A percentile compares a stretch with the other conserved stretches of the same genome.
Evolutionary conservation across 2,113 vertebrate species (phyloP).

Genomic region (Pollachius pollachius): DNA sequence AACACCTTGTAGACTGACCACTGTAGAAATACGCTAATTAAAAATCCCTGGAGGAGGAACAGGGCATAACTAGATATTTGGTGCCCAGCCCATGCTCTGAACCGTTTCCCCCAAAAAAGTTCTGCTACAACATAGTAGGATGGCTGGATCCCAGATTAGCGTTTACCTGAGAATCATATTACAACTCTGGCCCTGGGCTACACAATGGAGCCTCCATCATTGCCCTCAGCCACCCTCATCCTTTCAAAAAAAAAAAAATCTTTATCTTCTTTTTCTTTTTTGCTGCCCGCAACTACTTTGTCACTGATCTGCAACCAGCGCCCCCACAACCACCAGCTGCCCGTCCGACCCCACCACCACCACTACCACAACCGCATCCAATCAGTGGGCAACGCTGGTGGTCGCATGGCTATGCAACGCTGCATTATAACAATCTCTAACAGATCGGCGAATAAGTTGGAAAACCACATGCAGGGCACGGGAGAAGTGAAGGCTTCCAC

Average conservation of each 20-base stretch:
- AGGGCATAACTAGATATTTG: too few relatives aligned
- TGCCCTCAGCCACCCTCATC: background rate
- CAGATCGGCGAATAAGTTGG: slow-evolving; percentile 46
- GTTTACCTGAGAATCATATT: slow-evolving; percentile 62
- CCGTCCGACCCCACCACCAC: slow-evolving; percentile 9
- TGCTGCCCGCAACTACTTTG: slow-evolving; percentile 28
- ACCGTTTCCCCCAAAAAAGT: too few relatives aligned
- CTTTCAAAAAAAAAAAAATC: background rate
- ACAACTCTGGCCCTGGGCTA: slow-evolving; percentile 37
- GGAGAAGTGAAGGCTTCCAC: slow-evolving; percentile 35
- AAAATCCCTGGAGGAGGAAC: too few relatives aligned
- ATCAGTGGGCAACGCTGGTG: slow-evolving; percentile 11
- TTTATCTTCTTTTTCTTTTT: slow-evolving; percentile 8
- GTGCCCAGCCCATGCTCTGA: too few relatives aligned
- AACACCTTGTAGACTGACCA: too few relatives aligned
- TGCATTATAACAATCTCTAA: slow-evolving; percentile 21
- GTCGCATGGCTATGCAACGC: slow-evolving; percentile 44
- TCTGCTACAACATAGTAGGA: too few relatives aligned
- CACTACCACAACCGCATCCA: background rate
- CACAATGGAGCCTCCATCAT: slow-evolving; percentile 42
- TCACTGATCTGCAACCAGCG: slow-evolving; percentile 32
- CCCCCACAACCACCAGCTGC: background rate
- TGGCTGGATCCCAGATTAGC: too few relatives aligned
- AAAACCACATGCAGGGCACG: slow-evolving; percentile 44
- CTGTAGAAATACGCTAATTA: too few relatives aligned